A percentile compares a stretch with the other conserved stretches of the same genome.
Conservation (phyloP, 2,888 invertebrate species). For the Chloromyia formosa region DNA sequence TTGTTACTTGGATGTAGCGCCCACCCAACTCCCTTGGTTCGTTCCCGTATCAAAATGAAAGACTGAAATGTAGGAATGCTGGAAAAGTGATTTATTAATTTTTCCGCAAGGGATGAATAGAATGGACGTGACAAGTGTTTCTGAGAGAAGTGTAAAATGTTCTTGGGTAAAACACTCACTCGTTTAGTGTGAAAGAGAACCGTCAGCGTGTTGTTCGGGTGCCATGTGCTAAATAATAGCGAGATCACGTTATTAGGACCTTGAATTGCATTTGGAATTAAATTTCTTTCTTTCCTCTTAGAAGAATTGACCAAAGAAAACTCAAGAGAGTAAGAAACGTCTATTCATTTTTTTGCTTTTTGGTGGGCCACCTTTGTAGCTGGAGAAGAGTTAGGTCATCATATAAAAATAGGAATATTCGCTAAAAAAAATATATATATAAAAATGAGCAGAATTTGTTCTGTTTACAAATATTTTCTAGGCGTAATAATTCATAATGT, state of each 20-base stretch:
- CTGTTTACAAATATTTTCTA: too few relatives aligned
- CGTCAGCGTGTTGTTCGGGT: conserved; percentile 14
- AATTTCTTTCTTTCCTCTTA: too few relatives aligned
- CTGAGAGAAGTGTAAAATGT: conserved; percentile 26
- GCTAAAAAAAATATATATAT: too few relatives aligned
- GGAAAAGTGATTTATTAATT: conserved; percentile 39
- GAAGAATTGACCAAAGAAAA: too few relatives aligned
- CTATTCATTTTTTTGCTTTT: too few relatives aligned
- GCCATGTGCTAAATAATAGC: conserved; percentile 19
- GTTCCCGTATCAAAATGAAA: background rate
- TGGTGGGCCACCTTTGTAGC: too few relatives aligned
- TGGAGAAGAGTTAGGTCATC: too few relatives aligned
- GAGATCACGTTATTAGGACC: conserved; percentile 17
- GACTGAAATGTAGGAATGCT: conserved; percentile 8
- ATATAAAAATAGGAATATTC: too few relatives aligned
- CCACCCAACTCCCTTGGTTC: background rate
- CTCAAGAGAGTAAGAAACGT: too few relatives aligned
- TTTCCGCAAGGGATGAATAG: conserved; percentile 34
- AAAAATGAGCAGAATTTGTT: too few relatives aligned
- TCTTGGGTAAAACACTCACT: background rate
- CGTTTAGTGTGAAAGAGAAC: conserved; percentile 7
- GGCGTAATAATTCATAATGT: too few relatives aligned
- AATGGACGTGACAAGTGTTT: conserved; percentile 38
- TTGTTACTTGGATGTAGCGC: background rate
- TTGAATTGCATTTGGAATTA: background rate